Evolutionary conservation across 2,888 invertebrate species (phyloP).

Genomic region (Entomobrya proxima): DNA sequence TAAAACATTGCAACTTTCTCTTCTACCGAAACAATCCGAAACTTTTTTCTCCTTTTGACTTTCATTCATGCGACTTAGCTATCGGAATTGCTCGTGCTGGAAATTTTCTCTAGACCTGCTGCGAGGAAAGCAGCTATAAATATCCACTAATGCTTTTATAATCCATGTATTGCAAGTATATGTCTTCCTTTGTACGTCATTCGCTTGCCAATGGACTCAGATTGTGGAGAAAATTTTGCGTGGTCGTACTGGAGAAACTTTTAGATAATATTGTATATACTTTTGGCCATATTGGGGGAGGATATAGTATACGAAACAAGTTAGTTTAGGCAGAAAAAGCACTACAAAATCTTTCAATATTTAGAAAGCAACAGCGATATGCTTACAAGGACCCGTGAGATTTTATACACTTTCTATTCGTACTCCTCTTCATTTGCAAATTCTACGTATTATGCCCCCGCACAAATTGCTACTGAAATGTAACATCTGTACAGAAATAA

Average conservation of each 20-base stretch:
- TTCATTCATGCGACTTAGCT: neutral
- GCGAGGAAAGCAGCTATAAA: too few relatives aligned
- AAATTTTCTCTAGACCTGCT: neutral
- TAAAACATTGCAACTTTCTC: neutral
- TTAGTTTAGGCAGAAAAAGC: too few relatives aligned
- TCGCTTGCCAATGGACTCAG: neutral
- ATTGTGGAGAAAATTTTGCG: neutral
- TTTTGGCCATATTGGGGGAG: neutral
- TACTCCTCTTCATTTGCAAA: neutral
- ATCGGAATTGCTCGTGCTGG: neutral
- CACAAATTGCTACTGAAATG: neutral
- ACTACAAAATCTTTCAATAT: neutral
- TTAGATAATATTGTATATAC: neutral
- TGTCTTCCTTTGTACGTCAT: neutral
- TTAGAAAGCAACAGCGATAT: neutral
- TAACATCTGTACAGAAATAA: constrained; percentile 41
- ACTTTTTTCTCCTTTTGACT: neutral
- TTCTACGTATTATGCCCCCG: constrained; percentile 33
- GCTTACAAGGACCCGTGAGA: neutral
- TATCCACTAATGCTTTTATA: too few relatives aligned
- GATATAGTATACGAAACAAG: too few relatives aligned
- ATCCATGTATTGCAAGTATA: neutral
- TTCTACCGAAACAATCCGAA: neutral
- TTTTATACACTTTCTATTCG: neutral
- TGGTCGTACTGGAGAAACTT: neutral